Base-by-base conservation (phyloP, 2,888 invertebrate species). In the Philereme vetulata region DNA sequence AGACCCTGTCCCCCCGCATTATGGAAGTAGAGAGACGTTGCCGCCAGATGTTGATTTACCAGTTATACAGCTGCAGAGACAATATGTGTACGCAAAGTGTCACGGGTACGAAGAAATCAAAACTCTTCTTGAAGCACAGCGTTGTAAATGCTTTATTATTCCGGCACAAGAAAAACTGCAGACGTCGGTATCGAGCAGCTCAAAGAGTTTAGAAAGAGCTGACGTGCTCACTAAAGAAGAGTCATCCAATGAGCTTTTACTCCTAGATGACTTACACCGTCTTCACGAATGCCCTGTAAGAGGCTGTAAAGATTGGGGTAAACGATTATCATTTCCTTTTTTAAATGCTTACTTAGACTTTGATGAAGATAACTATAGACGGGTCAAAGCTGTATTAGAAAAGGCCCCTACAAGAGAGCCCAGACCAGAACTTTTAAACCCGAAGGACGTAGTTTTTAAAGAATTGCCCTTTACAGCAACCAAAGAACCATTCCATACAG, bases 61-160 rank as follows among this genome's bases (percentile, higher is more conserved):
- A 1, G 70, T 71, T 54, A 69, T 90, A 35, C 75, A 82, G 71
- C 60, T 90, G 36, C 76, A 85, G 51, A 81, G 86, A 65, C 77
- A 90, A 61, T 88, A 79, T 64, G 56, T 87, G 51, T 92, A 90
- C 66, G 91, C 91, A 0, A 89, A 86, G 72, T 92, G 92, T 66
- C 81, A 87, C 53, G 81, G 78, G 62, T 86, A 75, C 68, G 83
- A 90, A 65, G 79, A 85, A 47, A 81, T 91, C 4, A 87, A 84
- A 72, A 74, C 71, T 4, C 71, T 82, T 62, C 70, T 91, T 43
- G 78, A 88, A 64, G 73, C 79, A n/a, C 74, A 80, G 54, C 71
- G 72, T n/a, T 90, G 88, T 65, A 83, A 80, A 76, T 90, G 88
- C 70, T 42, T 38, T 34, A 74, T 77, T 47, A 46, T 47, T 35